Conservation (phyloP, 2,888 invertebrate species). For the Scrobipalpa atriplicella region DNA sequence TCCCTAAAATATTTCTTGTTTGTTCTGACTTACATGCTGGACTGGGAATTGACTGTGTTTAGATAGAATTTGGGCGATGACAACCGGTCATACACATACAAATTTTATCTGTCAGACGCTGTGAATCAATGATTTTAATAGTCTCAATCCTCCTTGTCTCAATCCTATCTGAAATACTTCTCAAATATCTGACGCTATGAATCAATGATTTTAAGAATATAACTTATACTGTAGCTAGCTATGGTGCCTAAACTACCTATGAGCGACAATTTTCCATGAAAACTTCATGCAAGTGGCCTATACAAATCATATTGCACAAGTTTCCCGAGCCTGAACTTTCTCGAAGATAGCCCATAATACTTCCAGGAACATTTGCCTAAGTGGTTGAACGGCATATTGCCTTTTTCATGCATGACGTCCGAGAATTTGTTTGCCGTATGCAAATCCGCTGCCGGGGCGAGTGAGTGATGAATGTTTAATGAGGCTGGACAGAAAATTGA, state of each 20-base stretch:
- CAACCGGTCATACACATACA: too few relatives aligned
- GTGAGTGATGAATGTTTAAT: slow-evolving; percentile 26
- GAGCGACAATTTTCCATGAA: background rate
- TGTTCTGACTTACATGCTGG: too few relatives aligned
- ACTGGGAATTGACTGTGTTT: too few relatives aligned
- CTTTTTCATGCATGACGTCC: slow-evolving; percentile 24
- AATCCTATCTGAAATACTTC: too few relatives aligned
- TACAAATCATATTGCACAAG: slow-evolving; percentile 10
- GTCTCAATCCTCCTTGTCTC: too few relatives aligned
- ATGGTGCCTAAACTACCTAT: background rate
- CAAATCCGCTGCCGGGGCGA: slow-evolving; percentile 42
- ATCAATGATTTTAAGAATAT: too few relatives aligned
- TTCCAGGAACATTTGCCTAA: slow-evolving; percentile 22
- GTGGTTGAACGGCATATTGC: slow-evolving; percentile 11
- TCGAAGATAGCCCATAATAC: slow-evolving; percentile 17
- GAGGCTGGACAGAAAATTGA: slow-evolving; percentile 6
- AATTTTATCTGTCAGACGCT: too few relatives aligned
- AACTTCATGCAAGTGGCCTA: background rate
- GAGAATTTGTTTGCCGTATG: slow-evolving; percentile 46
- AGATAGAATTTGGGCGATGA: too few relatives aligned
- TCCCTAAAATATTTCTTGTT: too few relatives aligned
- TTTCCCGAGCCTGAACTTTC: background rate
- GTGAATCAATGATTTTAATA: too few relatives aligned
- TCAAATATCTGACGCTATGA: too few relatives aligned
- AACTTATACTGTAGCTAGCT: too few relatives aligned